Evolutionary conservation across 2,888 invertebrate genomes (phyloP).

Genomic region (Rhimphoctona megacephalus): DNA sequence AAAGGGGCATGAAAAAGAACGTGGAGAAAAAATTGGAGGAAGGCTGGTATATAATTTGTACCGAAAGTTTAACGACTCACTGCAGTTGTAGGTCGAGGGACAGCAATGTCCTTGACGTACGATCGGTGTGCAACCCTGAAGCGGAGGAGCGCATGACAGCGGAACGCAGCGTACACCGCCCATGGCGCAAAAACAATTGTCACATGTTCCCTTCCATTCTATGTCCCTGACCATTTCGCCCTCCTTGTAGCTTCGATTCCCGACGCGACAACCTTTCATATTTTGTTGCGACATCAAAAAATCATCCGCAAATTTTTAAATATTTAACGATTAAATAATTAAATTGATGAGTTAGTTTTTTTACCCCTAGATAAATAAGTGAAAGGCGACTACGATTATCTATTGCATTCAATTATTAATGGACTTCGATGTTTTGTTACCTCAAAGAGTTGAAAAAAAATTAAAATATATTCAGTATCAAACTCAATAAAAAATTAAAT

Average conservation of each 20-base stretch:
- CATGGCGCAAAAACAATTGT: constrained; percentile 93
- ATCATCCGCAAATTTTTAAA: not conserved
- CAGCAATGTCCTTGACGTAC: constrained; percentile 93
- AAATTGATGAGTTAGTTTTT: not conserved
- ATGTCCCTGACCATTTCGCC: constrained; percentile 89
- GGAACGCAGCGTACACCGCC: constrained; percentile 91
- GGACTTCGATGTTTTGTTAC: not conserved
- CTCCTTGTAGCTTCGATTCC: constrained; percentile 88
- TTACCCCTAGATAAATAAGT: not conserved
- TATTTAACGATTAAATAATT: not conserved
- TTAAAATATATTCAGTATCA: not conserved
- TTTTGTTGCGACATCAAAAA: not conserved
- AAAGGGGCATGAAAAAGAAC: not conserved
- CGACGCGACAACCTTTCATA: constrained; percentile 88
- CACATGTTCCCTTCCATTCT: constrained; percentile 88
- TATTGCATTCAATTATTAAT: not conserved
- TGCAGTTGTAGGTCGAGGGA: constrained; percentile 93
- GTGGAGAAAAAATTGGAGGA: not conserved
- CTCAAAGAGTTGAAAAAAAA: not conserved
- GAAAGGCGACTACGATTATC: not conserved
- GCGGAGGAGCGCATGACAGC: constrained; percentile 90
- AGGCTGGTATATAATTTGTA: constrained; percentile 32
- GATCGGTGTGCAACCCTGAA: constrained; percentile 91
- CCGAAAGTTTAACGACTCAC: constrained; percentile 85
- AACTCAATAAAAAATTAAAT: not conserved